A percentile compares a stretch with the other conserved stretches of the same genome.
These are phyloP conservation scores for Columba guinea DNA, from an alignment of 2,797 vertebrate genomes.

Conservation along the genomic window DNA sequence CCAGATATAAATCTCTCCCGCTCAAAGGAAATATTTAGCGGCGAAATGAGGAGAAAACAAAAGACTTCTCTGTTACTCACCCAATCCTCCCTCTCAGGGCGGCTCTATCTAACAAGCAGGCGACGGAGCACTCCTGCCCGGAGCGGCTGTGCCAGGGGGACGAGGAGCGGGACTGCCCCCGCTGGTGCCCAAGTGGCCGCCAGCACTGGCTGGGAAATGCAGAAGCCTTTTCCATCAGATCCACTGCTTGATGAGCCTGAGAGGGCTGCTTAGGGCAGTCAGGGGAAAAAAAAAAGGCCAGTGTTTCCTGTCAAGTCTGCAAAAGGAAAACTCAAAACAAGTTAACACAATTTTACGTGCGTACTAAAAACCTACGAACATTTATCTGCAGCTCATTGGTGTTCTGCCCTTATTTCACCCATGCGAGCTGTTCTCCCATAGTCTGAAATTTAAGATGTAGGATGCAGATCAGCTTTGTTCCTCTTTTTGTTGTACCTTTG, in stretches of 20 bases:
- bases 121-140: not conserved
- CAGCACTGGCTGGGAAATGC: not conserved
- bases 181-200: not conserved
- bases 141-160: not conserved
- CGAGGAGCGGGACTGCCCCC: not conserved
- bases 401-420: not conserved
- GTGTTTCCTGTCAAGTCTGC: not conserved
- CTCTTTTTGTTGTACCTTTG: not conserved
- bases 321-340: slow-evolving; percentile 17
- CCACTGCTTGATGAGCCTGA: not conserved
- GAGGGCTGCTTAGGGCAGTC: not conserved
- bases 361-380: not conserved
- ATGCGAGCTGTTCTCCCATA: not conserved
- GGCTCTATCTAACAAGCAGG: not conserved
- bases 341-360: not conserved
- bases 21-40: slow-evolving; percentile 45
- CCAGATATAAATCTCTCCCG: slow-evolving; percentile 37
- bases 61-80: slow-evolving; percentile 45
- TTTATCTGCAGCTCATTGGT: not conserved
- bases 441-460: not conserved
- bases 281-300: not conserved
- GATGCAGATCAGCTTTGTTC: not conserved
- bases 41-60: slow-evolving; percentile 6
- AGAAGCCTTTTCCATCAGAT: not conserved
- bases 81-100: not conserved